Conservation (phyloP, 2,888 invertebrate species). For the Metallyticus violacea region DNA sequence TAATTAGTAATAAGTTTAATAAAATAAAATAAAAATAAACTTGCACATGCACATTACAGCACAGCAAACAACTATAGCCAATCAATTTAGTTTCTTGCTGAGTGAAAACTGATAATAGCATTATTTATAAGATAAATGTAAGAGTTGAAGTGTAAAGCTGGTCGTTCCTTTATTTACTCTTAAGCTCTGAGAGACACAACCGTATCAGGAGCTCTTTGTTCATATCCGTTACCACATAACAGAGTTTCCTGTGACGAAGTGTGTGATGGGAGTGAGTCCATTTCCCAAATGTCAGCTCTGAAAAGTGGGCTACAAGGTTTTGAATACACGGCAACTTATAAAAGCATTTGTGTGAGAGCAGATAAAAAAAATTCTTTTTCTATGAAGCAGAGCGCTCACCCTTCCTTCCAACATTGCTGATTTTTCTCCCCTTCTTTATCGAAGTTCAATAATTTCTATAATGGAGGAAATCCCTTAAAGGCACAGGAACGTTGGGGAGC, state of each 20-base stretch:
- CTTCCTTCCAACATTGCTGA: background rate
- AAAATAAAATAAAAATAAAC: too few species aligned
- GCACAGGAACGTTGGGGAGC: background rate
- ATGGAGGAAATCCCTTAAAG: background rate
- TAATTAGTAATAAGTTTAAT: too few species aligned
- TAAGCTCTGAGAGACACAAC: too few species aligned
- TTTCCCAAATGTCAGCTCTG: background rate
- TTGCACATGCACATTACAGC: too few species aligned
- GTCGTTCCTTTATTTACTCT: too few species aligned
- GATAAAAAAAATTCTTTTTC: background rate
- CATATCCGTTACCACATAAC: background rate
- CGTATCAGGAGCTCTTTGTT: too few species aligned
- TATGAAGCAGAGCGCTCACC: background rate
- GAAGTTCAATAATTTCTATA: slow-evolving; percentile 2
- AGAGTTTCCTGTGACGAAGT: background rate
- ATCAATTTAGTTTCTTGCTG: too few species aligned
- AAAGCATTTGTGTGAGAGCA: background rate
- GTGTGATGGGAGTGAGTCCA: background rate
- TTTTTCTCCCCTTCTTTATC: background rate
- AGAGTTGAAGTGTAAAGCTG: too few species aligned
- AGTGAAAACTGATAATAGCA: too few species aligned
- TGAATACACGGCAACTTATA: background rate
- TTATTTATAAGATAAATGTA: too few species aligned
- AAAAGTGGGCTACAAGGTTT: background rate
- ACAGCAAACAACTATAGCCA: too few species aligned